Evolutionary conservation across 2,797 vertebrate genomes (phyloP).

Genomic region (Pseudochaenichthys georgianus): DNA sequence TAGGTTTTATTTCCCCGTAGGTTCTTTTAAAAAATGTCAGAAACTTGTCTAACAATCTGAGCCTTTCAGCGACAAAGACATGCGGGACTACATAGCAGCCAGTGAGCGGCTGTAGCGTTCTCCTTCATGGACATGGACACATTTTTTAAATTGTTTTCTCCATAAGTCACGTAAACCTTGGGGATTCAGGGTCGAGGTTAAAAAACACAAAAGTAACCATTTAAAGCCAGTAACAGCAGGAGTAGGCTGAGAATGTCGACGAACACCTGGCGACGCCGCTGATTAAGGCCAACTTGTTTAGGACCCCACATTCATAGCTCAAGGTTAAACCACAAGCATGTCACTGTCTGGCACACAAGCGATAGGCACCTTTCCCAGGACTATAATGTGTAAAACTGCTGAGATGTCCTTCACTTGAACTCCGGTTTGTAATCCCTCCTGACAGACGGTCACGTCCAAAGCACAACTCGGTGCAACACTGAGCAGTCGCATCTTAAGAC

Average conservation of each 20-base stretch:
- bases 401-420: constrained; percentile 37
- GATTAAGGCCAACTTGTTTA: neutral
- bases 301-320: constrained; percentile 19
- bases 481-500: constrained; percentile 39
- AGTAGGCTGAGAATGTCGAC: constrained; percentile 12
- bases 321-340: constrained; percentile 24
- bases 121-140: too few relatives aligned
- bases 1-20: too few relatives aligned
- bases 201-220: too few relatives aligned
- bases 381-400: constrained; percentile 6
- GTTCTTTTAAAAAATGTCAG: too few relatives aligned
- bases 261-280: constrained; percentile 12
- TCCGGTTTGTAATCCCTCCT: constrained; percentile 28
- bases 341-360: constrained; percentile 1
- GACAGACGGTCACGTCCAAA: constrained; percentile 37
- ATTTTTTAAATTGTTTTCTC: too few relatives aligned
- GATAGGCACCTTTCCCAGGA: neutral
- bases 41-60: too few relatives aligned
- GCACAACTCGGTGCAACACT: constrained; percentile 5
- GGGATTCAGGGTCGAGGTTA: too few relatives aligned
- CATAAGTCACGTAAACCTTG: too few relatives aligned
- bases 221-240: constrained; percentile 23
- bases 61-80: too few relatives aligned
- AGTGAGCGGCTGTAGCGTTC: too few relatives aligned
- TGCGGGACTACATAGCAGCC: too few relatives aligned